Evolutionary conservation across 2,888 invertebrate genomes (phyloP).

Genomic region (Pristionchus mayeri): DNA sequence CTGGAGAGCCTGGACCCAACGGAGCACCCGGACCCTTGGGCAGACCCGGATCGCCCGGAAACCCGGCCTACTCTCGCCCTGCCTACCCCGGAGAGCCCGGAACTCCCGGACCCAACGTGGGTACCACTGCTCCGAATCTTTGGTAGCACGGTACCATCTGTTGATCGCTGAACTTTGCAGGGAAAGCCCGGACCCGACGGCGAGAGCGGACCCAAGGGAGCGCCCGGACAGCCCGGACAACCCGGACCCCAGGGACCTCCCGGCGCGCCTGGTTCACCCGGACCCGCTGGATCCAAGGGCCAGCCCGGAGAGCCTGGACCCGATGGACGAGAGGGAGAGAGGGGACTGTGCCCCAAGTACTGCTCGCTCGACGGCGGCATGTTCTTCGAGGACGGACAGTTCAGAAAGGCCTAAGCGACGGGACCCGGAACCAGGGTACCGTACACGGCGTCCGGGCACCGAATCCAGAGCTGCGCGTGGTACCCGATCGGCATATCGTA

Average conservation of each 20-base stretch:
- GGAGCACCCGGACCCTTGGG: slow-evolving; percentile 41
- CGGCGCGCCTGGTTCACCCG: slow-evolving; percentile 9
- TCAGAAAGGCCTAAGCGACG: slow-evolving; percentile 21
- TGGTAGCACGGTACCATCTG: background rate
- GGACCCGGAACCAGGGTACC: background rate
- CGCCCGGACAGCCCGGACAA: slow-evolving; percentile 44
- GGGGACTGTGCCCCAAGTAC: slow-evolving; percentile 49
- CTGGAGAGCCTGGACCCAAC: slow-evolving; percentile 46
- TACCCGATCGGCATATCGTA: no score
- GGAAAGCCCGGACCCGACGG: slow-evolving; percentile 43
- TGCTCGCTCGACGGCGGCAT: slow-evolving; percentile 49
- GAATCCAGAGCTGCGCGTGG: no score
- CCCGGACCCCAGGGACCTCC: slow-evolving; percentile 47
- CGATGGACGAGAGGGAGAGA: slow-evolving; percentile 42
- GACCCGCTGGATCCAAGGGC: slow-evolving; percentile 41
- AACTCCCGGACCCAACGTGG: slow-evolving; percentile 45
- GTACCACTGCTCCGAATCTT: background rate
- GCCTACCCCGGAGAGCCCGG: slow-evolving; percentile 41
- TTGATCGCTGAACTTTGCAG: slow-evolving; percentile 1
- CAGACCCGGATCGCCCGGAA: slow-evolving; percentile 45
- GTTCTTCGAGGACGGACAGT: slow-evolving; percentile 50
- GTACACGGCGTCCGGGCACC: background rate
- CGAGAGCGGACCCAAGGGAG: slow-evolving; percentile 25
- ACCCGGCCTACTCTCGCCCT: slow-evolving; percentile 47
- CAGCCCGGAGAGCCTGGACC: slow-evolving; percentile 24